These are phyloP conservation scores for Pygoscelis antarcticus DNA, from an alignment of 2,113 vertebrate species.

Conservation along the genomic window DNA sequence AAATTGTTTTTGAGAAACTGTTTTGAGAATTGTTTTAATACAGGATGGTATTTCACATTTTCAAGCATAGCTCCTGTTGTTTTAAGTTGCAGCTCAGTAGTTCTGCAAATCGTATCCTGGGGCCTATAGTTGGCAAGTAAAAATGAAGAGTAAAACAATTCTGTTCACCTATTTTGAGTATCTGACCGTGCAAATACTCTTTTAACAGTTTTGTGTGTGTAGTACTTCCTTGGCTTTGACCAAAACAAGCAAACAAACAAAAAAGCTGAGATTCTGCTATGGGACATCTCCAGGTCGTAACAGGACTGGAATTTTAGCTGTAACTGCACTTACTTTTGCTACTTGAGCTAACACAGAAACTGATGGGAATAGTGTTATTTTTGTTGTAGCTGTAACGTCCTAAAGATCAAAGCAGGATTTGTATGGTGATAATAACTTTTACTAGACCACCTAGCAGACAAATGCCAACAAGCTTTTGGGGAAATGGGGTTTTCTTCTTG, in stretches of 20 bases:
- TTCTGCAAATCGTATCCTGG: not conserved
- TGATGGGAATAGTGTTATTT: not conserved
- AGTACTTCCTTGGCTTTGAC: not conserved
- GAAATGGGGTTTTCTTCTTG: not conserved
- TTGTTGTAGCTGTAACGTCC: not conserved
- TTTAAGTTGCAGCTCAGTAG: not conserved
- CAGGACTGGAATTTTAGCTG: not conserved
- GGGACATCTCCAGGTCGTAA: not conserved
- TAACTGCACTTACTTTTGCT: not conserved
- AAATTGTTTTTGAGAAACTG: not conserved
- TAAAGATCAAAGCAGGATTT: not conserved
- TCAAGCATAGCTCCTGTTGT: not conserved
- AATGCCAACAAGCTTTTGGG: not conserved
- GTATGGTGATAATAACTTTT: not conserved
- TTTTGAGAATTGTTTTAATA: not conserved
- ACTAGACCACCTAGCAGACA: not conserved
- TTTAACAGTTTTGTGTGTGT: not conserved
- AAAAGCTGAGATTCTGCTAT: not conserved
- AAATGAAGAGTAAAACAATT: not conserved
- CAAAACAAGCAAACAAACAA: not conserved
- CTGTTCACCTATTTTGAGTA: not conserved
- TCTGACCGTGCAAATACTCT: not conserved
- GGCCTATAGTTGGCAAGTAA: not conserved
- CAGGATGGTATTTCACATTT: not conserved
- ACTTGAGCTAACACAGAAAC: not conserved